Conservation (phyloP, 2,888 invertebrate species). For the Cartodere bifasciata region DNA sequence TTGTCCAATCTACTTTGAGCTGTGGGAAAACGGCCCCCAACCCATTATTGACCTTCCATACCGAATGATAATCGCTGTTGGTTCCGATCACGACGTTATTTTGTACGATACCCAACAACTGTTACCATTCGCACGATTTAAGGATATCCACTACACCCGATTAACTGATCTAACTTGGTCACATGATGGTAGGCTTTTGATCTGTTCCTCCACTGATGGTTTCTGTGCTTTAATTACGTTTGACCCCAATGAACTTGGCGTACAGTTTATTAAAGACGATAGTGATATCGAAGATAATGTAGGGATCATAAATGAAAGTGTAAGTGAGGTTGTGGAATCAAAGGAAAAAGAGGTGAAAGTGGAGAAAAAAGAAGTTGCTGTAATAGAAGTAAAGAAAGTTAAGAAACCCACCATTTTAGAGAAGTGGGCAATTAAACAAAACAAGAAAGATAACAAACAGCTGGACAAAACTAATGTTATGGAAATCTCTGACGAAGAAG, state of each 20-base stretch:
- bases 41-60: constrained; percentile 52
- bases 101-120: constrained; percentile 80
- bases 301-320: constrained; percentile 21
- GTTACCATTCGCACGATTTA: constrained; percentile 64
- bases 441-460: constrained; percentile 16
- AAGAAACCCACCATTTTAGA: constrained; percentile 25
- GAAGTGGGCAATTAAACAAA: constrained; percentile 27
- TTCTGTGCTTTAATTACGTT: constrained; percentile 80
- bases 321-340: constrained; percentile 21
- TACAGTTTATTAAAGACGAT: constrained; percentile 37
- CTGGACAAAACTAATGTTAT: not conserved
- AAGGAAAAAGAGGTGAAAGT: too few relatives aligned
- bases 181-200: constrained; percentile 57
- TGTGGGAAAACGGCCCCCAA: constrained; percentile 42
- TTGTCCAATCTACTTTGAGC: constrained; percentile 59
- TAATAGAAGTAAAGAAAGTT: constrained; percentile 7
- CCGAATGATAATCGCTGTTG: constrained; percentile 83
- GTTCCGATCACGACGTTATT: constrained; percentile 73
- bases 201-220: constrained; percentile 80
- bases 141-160: constrained; percentile 81
- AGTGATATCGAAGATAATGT: constrained; percentile 27
- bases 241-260: constrained; percentile 57
- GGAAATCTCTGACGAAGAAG: too few relatives aligned
- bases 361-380: constrained; percentile 8
- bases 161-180: constrained; percentile 86